A percentile compares a stretch with the other conserved stretches of the same genome.
Evolutionary conservation across 2,113 vertebrate genomes (phyloP).

Genomic region (Solenodon paradoxus): DNA sequence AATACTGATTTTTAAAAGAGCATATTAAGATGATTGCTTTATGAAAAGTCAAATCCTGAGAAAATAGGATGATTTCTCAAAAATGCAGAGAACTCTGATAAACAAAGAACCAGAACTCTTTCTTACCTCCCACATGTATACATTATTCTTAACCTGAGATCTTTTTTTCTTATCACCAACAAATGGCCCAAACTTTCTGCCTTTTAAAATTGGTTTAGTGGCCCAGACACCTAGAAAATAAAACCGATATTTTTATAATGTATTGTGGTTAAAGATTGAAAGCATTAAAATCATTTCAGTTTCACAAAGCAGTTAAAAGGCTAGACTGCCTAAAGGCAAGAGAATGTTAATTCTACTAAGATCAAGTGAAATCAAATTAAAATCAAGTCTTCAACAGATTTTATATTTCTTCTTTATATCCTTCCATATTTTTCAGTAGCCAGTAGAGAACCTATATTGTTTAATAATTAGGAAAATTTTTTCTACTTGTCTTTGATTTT

Average conservation of each 20-base stretch:
- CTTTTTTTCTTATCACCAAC: constrained; percentile 95
- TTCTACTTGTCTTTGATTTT: background rate
- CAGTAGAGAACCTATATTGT: background rate
- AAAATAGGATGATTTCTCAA: background rate
- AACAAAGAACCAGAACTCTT: background rate
- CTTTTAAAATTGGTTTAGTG: constrained; percentile 91
- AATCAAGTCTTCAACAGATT: background rate
- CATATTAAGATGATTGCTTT: background rate
- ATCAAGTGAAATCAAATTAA: background rate
- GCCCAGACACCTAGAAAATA: constrained; percentile 93
- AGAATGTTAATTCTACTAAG: background rate
- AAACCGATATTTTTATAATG: constrained; percentile 52
- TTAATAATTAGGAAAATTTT: background rate
- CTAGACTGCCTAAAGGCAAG: background rate
- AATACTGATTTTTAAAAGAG: constrained; percentile 35
- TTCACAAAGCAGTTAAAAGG: constrained; percentile 41
- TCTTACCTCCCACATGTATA: constrained; percentile 98
- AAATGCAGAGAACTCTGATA: background rate
- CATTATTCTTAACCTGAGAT: constrained; percentile 95
- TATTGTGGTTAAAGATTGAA: background rate
- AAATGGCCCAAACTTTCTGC: constrained; percentile 94
- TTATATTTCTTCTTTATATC: background rate
- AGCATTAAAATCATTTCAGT: background rate
- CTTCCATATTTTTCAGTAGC: background rate
- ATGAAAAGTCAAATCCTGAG: background rate